Percentiles rank a stretch among this genome's conserved stretches.
These are phyloP conservation scores for Helicolenus hilgendorfi DNA, from an alignment of 2,797 vertebrate species.

Conservation along the genomic window DNA sequence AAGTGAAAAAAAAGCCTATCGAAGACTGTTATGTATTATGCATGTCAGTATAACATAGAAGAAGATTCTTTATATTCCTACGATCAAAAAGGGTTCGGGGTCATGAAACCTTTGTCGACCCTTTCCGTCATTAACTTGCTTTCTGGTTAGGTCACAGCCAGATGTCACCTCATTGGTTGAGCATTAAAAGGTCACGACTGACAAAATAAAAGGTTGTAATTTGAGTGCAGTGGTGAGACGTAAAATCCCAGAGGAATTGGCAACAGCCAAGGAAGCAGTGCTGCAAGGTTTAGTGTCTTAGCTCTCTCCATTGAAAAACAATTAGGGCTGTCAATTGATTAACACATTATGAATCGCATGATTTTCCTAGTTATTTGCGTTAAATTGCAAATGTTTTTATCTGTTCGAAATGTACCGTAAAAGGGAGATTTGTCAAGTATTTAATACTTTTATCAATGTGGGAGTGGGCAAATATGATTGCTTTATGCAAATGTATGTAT, in stretches of 20 bases:
- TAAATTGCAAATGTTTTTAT: too few species aligned
- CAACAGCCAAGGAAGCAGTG: too few species aligned
- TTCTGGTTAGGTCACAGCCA: background rate
- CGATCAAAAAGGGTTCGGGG: background rate
- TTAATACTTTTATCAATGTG: too few species aligned
- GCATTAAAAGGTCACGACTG: background rate
- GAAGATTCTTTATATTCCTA: background rate
- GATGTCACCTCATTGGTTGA: background rate
- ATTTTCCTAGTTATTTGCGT: too few species aligned
- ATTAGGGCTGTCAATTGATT: too few species aligned
- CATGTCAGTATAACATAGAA: background rate
- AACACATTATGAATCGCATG: too few species aligned
- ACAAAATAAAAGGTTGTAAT: background rate
- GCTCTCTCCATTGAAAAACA: background rate
- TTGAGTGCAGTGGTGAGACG: background rate
- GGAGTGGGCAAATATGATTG: too few species aligned
- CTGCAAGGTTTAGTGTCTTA: background rate
- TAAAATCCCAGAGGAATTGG: background rate
- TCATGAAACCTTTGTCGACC: background rate
- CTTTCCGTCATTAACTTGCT: background rate
- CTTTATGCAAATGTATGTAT: too few species aligned
- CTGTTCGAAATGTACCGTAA: too few species aligned
- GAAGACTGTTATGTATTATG: background rate
- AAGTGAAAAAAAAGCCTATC: background rate
- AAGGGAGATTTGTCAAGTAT: too few species aligned